Evolutionary conservation across 1,140 invertebrate genomes (phyloP).

Genomic region (Procambarus virginalis): DNA sequence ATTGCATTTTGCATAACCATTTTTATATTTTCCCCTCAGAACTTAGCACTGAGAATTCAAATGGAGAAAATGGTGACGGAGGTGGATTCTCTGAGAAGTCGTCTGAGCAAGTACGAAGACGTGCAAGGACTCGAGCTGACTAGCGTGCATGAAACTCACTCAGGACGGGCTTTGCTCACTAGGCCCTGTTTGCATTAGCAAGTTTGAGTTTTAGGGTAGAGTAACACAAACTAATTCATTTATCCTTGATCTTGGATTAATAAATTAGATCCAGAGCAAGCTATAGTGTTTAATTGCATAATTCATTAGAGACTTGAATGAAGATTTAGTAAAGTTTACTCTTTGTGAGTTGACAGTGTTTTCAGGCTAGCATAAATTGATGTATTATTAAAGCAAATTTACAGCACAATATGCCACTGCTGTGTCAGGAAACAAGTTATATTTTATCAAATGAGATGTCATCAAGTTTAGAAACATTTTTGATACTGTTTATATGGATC

Average conservation of each 20-base stretch:
- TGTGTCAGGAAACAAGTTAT: neutral
- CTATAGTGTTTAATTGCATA: neutral
- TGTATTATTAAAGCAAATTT: neutral
- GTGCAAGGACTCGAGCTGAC: slow-evolving; percentile 11
- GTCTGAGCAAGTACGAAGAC: slow-evolving; percentile 38
- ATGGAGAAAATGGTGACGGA: slow-evolving; percentile 11
- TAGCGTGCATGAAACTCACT: neutral
- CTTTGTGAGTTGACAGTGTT: neutral
- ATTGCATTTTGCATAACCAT: neutral
- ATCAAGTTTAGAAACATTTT: neutral
- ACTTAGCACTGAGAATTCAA: slow-evolving; percentile 31
- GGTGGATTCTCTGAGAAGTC: slow-evolving; percentile 31
- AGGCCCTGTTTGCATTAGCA: slow-evolving; percentile 2
- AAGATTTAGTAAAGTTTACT: neutral
- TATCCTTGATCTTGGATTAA: slow-evolving; percentile 14
- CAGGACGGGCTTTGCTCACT: slow-evolving; percentile 18
- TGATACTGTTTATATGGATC: neutral
- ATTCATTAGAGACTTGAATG: neutral
- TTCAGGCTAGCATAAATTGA: neutral
- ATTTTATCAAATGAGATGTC: neutral
- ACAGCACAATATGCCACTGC: neutral
- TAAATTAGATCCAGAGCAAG: neutral
- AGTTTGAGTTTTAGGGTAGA: slow-evolving; percentile 32
- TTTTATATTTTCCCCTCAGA: slow-evolving; percentile 4
- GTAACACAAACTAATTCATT: slow-evolving; percentile 1